phyloP scores from a whole-genome alignment of 2,797 vertebrate genomes.

The Brachyrhaphis roseni region DNA sequence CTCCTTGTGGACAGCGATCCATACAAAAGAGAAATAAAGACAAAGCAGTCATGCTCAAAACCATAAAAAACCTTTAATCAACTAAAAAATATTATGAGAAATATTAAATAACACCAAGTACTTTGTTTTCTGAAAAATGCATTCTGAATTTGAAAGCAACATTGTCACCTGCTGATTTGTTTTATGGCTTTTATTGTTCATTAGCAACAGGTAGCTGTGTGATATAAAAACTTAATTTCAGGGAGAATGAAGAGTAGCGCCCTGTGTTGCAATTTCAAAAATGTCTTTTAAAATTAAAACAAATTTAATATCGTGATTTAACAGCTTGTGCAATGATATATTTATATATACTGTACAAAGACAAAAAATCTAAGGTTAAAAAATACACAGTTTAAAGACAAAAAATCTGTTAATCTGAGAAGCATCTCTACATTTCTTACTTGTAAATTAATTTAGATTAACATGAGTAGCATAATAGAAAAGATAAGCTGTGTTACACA shows the following conservation, averaged over 20 bases:
- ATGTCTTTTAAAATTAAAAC: background rate
- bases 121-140: background rate
- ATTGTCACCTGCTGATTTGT: conserved; percentile 47
- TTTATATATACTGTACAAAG: too few relatives aligned
- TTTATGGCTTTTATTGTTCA: background rate
- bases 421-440: background rate
- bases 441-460: background rate
- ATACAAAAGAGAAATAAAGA: background rate
- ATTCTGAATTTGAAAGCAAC: background rate
- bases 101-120: background rate
- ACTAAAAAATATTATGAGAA: background rate
- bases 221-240: background rate
- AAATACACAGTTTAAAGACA: background rate
- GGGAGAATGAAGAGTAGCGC: background rate
- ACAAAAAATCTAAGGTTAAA: background rate
- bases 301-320: background rate
- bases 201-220: background rate
- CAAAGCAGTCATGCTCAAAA: background rate
- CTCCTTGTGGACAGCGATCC: background rate
- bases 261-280: background rate
- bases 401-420: background rate
- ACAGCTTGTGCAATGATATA: background rate
- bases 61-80: background rate
- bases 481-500: background rate
- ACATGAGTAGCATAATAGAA: background rate